Evolutionary conservation across 2,888 invertebrate species (phyloP), one percentile per base, ranked within the genome.

Genomic region (Dendrolimus houi): DNA sequence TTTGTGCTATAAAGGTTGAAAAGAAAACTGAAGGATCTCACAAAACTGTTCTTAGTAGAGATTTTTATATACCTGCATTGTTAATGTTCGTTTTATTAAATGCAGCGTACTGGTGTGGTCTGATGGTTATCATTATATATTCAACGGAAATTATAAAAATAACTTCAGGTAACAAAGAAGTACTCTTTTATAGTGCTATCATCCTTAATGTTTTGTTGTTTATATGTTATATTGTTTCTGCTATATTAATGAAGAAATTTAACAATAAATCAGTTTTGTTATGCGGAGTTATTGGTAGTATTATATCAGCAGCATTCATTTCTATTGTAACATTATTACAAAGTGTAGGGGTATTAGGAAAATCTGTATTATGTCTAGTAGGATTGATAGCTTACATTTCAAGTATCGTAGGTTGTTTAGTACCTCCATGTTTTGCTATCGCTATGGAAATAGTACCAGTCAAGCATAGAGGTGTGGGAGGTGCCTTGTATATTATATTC

Each of bases 381-480:
- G 59, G 57, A 42, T 41, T 67, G 41, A 52, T 62, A 58, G 59
- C 58, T 8, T 64, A 59, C 53, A 60, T 59, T 59, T 29, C 62
- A 52, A 55, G 61, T 1, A 60, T 60, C 55, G 61, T 58, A 54
- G 56, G 59, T 8, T 64, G 65, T 14, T 52, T 63, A 2, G 54
- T 58, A 29, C 59, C 59, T 1, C 52, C 63, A 54, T 60, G 59
- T 2, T 62, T 61, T 47, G 54, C 58, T 7, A 55, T 64, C 7
- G 58, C 60, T 12, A 62, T 60, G 52, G 67, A 67, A 54, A 14
- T 67, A 29, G 64, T 67, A 64, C 67, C 67, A n/a, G 63, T 67
- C 2, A 64, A 61, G 52, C 65, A 67, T 29, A 64, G 65, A 14
- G 64, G 63, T 42, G 1, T 67, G 1, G 65, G 67, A 1, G 65